Evolutionary conservation across 2,888 invertebrate species (phyloP), one percentile per base, ranked within the genome.

Genomic region (Lamproptera curius): DNA sequence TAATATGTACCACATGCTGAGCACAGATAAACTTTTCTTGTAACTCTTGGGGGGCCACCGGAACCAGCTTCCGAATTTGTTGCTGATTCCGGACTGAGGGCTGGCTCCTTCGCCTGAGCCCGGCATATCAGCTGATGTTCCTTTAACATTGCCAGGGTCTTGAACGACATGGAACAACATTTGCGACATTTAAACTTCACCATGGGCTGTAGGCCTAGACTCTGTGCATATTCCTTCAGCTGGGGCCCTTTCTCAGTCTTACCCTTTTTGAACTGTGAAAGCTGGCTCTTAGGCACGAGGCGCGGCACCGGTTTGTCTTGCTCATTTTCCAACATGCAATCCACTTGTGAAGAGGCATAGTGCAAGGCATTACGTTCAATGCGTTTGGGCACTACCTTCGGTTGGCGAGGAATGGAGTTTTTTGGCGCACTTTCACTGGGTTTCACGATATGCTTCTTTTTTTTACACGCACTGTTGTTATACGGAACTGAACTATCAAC

Each of bases 1-100:
- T 94, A 95, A 66, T 95, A 95, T 9, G 93, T 94, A 36, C 92
- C 93, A 73, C 95, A 95, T 0, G 94, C 93, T 10, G 94, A 93
- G 72, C 95, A 95, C 42, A 95, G 80, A 72, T 93, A 95, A 51
- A 94, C 94, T 72, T 94, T 94, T 35, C 93, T 86, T n/a, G 93
- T 92, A 36, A 92, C 90, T 67, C 92, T 89, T 39, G 92, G 91
- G 16, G 80, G 82, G 10, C 79, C 83, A 20, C 76, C 69, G 1
- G 65, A 53, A 54, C 62, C 82, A 26, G 74, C 63, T 31, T 89
- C 81, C 10, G 82, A 66, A 44, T 65, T 64, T 1, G 76, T 71
- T 20, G 77, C 70, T 40, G 74, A 70, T 53, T 81, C 85, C 0
- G 86, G 83, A 50, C 87, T 82, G 2, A 83, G 63, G 1, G 81